Evolutionary conservation across 2,113 vertebrate species (phyloP), one percentile per base, ranked within the genome.

Genomic region (Picathartes gymnocephalus): DNA sequence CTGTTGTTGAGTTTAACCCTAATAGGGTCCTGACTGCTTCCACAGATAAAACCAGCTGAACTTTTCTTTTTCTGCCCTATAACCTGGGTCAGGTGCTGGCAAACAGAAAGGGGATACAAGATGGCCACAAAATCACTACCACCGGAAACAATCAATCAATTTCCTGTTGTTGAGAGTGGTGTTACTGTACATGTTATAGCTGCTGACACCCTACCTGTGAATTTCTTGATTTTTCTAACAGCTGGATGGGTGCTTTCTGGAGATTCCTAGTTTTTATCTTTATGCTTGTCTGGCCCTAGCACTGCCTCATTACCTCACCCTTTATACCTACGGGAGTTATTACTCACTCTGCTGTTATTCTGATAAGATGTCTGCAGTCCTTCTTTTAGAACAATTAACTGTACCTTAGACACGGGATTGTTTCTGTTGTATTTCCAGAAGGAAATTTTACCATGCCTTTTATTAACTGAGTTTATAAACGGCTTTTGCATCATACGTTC

Each of bases 141-240:
- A 56, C 6, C 47, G 35, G 42, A 72, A 87, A 65, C 5, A 73
- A 21, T 37, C 8, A 40, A 11, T 70, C 11, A 33, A 24, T 42
- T 37, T 66, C 10, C 12, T 2, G 1, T 37, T 6, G 0, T 6
- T 79, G n/a, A 61, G n/a, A 39, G 17, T 31, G 22, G 3, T 40
- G 37, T 53, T 90, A 61, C 31, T 22, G 16, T 27, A 48, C 2
- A 10, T 15, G 2, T 51, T 77, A 24, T 3, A 85, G 47, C 31
- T 88, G 11, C 31, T 73, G n/a, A 66, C 5, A 15, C 3, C 2
- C 8, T 57, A 33, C 5, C 2, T 58, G 13, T 66, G 39, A 74
- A 82, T 71, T 19, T 62, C 8, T 45, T 66, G 23, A 74, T 66
- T 77, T 54, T 87, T 74, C 42, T 68, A 42, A 58, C 4, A 1